A percentile compares a stretch with the other conserved stretches of the same genome.
Evolutionary conservation across 1,140 invertebrate species (phyloP).

Genomic region (Drosophila pallidifrons): DNA sequence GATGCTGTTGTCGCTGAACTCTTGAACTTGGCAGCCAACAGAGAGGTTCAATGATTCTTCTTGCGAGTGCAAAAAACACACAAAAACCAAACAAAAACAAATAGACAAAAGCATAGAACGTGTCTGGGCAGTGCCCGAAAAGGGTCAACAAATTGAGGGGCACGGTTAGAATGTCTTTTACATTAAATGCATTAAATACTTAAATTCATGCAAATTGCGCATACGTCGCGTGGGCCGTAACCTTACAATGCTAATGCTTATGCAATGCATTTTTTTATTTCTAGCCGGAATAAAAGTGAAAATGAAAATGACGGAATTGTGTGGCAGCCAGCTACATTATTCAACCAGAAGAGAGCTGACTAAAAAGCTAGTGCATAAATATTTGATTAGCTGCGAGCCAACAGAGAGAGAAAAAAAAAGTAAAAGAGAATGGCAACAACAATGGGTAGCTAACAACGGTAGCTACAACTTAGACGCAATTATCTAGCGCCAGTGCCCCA

Average conservation of each 20-base stretch:
- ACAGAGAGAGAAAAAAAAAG: conserved; percentile 36
- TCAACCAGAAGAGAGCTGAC: conserved; percentile 40
- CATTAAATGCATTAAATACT: conserved; percentile 57
- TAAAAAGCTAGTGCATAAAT: conserved; percentile 52
- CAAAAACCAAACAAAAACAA: conserved; percentile 13
- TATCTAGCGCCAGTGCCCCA: conserved; percentile 48
- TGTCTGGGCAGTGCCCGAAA: conserved; percentile 38
- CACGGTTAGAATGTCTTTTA: background rate
- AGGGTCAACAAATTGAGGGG: conserved; percentile 52
- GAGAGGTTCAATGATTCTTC: conserved; percentile 68
- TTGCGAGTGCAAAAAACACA: conserved; percentile 16
- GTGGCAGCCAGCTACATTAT: conserved; percentile 44
- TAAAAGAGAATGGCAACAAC: conserved; percentile 45
- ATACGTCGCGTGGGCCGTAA: conserved; percentile 55
- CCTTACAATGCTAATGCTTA: conserved; percentile 31
- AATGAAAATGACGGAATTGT: conserved; percentile 47
- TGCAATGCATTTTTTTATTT: conserved; percentile 30
- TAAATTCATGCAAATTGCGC: conserved; percentile 58
- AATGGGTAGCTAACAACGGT: conserved; percentile 19
- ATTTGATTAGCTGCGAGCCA: conserved; percentile 57
- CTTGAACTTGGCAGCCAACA: conserved; percentile 70
- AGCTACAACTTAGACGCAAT: conserved; percentile 38
- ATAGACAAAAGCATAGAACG: conserved; percentile 26
- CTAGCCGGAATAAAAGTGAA: conserved; percentile 44
- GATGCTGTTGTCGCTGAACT: conserved; percentile 73